phyloP scores from a whole-genome alignment of 2,888 invertebrate genomes.

The Digitonthophagus gazella region DNA sequence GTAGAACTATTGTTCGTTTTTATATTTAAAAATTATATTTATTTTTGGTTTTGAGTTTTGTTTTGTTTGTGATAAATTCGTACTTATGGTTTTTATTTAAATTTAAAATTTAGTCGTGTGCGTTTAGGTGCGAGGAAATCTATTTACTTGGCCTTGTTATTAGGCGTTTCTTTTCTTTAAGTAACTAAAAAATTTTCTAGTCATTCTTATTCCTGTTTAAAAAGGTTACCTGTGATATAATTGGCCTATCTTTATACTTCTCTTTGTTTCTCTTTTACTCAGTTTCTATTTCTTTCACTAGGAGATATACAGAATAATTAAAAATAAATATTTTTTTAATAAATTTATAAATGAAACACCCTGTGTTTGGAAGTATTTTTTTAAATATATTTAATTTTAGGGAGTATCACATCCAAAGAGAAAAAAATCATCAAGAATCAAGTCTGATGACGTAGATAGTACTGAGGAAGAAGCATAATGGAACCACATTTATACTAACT shows the following conservation, averaged over 20 bases:
- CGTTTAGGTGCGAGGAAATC: conserved; percentile 11
- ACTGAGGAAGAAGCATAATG: conserved; percentile 23
- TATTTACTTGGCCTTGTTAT: conserved; percentile 4
- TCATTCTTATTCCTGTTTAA: conserved; percentile 7
- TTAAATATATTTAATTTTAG: conserved; percentile 29
- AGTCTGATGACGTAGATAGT: conserved; percentile 28
- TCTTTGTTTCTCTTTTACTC: not conserved
- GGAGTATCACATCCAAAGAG: conserved; percentile 28
- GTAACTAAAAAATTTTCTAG: conserved; percentile 4
- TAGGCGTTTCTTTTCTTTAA: conserved; percentile 6
- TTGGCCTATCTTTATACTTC: conserved; percentile 1
- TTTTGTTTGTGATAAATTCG: conserved; percentile 34
- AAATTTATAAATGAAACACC: conserved; percentile 24
- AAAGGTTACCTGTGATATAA: conserved; percentile 12
- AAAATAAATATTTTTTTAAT: conserved; percentile 6
- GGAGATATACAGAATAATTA: conserved; percentile 9
- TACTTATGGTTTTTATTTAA: conserved; percentile 30
- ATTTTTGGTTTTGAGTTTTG: conserved; percentile 24
- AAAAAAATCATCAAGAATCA: conserved; percentile 27
- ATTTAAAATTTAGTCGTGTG: not conserved
- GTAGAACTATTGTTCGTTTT: conserved; percentile 18
- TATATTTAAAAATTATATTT: conserved; percentile 18
- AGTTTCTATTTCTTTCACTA: not conserved
- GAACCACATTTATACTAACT: conserved; percentile 18
- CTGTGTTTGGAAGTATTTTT: conserved; percentile 23